Evolutionary conservation across 1,140 invertebrate species (phyloP).

Genomic region (Ceratina calcarata): DNA sequence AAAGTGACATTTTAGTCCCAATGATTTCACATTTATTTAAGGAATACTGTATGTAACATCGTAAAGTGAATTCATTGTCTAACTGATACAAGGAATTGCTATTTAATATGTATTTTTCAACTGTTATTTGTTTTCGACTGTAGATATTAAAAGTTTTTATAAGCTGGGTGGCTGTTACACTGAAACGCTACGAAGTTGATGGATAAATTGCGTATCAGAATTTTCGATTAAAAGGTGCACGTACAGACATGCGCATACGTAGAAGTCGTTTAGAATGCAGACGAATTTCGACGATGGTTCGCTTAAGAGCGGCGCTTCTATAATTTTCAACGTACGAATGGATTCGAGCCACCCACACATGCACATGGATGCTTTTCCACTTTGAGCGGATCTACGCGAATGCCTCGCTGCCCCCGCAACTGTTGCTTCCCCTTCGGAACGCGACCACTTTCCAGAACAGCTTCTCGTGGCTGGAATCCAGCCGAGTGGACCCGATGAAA

Average conservation of each 20-base stretch:
- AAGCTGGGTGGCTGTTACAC: no score
- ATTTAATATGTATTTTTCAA: no score
- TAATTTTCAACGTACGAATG: conserved; percentile 27
- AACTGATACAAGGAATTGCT: no score
- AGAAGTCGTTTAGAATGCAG: not conserved
- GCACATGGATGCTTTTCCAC: conserved; percentile 13
- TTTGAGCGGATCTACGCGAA: conserved; percentile 5
- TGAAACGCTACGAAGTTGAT: not conserved
- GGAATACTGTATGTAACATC: no score
- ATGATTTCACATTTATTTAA: no score
- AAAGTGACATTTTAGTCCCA: no score
- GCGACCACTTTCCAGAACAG: not conserved
- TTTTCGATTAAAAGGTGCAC: not conserved
- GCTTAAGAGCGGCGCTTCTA: not conserved
- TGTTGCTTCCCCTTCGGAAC: conserved; percentile 27
- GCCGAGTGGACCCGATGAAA: not conserved
- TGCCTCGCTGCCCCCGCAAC: conserved; percentile 1
- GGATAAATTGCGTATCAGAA: not conserved
- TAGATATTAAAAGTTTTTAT: no score
- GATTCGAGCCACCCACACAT: conserved; percentile 11
- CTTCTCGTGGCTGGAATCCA: not conserved
- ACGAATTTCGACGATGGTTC: no score
- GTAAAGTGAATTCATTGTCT: no score
- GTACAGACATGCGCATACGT: not conserved
- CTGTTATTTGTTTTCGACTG: no score